Evolutionary conservation across 2,113 vertebrate species (phyloP).

Genomic region (Cyprinus carpio): DNA sequence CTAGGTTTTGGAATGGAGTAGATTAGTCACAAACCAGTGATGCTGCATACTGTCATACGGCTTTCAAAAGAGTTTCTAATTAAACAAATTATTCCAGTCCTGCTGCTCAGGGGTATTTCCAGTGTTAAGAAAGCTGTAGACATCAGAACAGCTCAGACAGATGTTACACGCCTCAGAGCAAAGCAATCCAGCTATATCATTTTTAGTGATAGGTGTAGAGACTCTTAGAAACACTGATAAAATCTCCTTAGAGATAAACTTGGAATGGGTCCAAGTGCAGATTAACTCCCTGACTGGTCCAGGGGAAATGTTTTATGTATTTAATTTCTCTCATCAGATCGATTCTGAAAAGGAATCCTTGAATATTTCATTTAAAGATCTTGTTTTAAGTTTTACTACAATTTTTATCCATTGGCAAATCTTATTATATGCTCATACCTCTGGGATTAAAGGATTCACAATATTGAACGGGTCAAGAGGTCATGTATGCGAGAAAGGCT

Average conservation of each 20-base stretch:
- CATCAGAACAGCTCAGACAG: background rate
- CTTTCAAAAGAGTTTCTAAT: background rate
- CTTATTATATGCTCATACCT: conserved; percentile 56
- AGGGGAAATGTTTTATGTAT: conserved; percentile 51
- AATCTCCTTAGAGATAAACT: conserved; percentile 58
- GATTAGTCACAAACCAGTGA: background rate
- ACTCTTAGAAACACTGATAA: background rate
- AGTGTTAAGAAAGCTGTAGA: background rate
- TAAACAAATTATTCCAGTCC: background rate
- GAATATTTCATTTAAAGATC: conserved; percentile 61
- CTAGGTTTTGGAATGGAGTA: background rate
- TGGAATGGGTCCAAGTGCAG: conserved; percentile 64
- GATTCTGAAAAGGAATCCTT: conserved; percentile 61
- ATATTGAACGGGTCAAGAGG: conserved; percentile 62
- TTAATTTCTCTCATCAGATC: conserved; percentile 60
- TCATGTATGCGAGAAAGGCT: conserved; percentile 45
- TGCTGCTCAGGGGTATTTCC: conserved; percentile 1
- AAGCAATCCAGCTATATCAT: background rate
- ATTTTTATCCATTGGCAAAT: conserved; percentile 52
- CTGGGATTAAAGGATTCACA: conserved; percentile 59
- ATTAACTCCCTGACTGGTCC: conserved; percentile 63
- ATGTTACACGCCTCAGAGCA: background rate
- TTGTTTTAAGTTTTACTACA: conserved; percentile 62
- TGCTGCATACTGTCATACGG: background rate
- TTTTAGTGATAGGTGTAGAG: conserved; percentile 1